Percentiles rank a stretch among this genome's conserved stretches.
Conservation (phyloP, 2,888 invertebrate genomes). For the Watsonalla binaria region DNA sequence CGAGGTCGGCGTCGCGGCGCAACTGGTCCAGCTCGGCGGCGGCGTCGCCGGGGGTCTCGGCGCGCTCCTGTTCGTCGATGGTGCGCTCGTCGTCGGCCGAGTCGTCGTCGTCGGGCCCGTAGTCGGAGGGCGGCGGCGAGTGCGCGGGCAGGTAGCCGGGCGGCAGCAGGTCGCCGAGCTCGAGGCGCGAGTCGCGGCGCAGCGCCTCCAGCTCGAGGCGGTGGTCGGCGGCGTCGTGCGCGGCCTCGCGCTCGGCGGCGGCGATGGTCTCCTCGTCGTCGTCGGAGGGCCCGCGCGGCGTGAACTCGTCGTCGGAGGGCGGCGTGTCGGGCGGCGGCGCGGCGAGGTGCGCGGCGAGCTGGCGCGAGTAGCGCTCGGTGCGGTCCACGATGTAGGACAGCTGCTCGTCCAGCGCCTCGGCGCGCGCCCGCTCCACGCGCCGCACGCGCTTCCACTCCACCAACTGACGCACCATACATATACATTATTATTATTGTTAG, state of each 20-base stretch:
- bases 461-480: conserved; percentile 68
- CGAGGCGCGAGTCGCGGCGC: conserved; percentile 92
- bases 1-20: conserved; percentile 88
- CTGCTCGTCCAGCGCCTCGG: conserved; percentile 96
- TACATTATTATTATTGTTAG: too few species aligned
- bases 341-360: conserved; percentile 89
- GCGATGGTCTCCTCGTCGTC: conserved; percentile 98
- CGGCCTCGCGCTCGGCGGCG: conserved; percentile 86
- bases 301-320: conserved; percentile 10
- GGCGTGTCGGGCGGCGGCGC: conserved; percentile 35
- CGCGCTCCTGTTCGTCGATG: conserved; percentile 73
- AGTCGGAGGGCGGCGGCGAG: conserved; percentile 83
- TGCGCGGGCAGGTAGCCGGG: conserved; percentile 86
- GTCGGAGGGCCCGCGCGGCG: conserved; percentile 36
- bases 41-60: conserved; percentile 81
- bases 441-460: conserved; percentile 96
- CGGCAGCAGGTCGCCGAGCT: conserved; percentile 92
- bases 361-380: conserved; percentile 97
- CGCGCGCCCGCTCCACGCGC: conserved; percentile 94
- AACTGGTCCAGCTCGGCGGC: conserved; percentile 86
- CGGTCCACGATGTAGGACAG: conserved; percentile 98
- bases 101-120: conserved; percentile 83
- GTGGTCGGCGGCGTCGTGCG: conserved; percentile 70
- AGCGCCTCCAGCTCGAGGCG: conserved; percentile 90
- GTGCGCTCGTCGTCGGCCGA: conserved; percentile 80